Evolutionary conservation across 2,113 vertebrate species (phyloP), one percentile per base, ranked within the genome.

Genomic region (Bolborhynchus lineola): DNA sequence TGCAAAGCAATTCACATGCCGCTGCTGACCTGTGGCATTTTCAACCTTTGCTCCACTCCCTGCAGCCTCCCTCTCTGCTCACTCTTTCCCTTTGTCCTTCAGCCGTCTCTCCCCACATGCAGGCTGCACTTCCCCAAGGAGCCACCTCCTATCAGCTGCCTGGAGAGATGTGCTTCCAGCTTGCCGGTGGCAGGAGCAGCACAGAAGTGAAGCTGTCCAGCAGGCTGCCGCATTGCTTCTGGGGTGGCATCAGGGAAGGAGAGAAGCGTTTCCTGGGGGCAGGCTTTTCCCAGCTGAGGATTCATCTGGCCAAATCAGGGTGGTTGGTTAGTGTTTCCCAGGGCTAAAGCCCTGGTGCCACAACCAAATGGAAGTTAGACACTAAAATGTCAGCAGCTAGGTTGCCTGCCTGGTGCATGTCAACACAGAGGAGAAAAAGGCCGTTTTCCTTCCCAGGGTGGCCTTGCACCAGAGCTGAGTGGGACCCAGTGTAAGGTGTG

Each of bases 1-100:
- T 81, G 29, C 46, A 50, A 41, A 88, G n/a, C 63, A n/a, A 11
- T 21, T 80, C 17, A 3, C 7, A 3, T 16, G 70, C 60, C 1
- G 0, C 60, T 6, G 1, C 44, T 35, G 37, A 29, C 39, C 37
- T 0, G 0, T 8, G 18, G 19, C 8, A 1, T 53, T 88, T 47
- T 46, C 62, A 26, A 41, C 49, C 49, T 53, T 65, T 78, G 28
- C 64, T 59, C 24, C 76, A 72, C 4, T 3, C 71, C 68, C 53
- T n/a, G 67, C 67, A 47, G 20, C 25, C 64, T 52, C 20, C 33
- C 25, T 35, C 42, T 57, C 70, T 37, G 10, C 62, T 50, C 37
- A 0, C 35, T 41, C 35, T 35, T 31, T 55, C 28, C 28, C 25
- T 49, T 46, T 1, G 0, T n/a, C 75, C 75, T 35, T 29, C 33